Evolutionary conservation across 2,797 vertebrate species (phyloP).

Genomic region (Argyrosomus regius): DNA sequence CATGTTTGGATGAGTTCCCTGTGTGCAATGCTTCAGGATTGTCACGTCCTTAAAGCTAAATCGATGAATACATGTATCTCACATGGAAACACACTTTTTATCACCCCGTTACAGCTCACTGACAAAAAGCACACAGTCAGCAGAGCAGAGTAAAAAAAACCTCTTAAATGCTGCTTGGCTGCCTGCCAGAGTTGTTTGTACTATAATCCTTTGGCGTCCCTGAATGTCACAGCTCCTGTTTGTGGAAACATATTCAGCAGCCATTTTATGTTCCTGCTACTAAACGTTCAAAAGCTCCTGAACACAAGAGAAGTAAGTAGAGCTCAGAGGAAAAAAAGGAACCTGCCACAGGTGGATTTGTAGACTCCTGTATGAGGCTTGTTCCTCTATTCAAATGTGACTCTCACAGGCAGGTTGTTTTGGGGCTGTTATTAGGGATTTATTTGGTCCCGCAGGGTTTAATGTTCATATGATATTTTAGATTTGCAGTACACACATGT

Average conservation of each 20-base stretch:
- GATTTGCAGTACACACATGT: neutral
- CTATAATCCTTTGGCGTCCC: neutral
- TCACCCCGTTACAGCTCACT: neutral
- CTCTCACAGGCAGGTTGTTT: conserved; percentile 5
- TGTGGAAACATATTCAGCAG: neutral
- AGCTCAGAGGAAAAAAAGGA: neutral
- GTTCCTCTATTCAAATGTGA: neutral
- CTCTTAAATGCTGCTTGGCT: neutral
- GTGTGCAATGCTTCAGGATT: neutral
- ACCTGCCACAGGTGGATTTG: neutral
- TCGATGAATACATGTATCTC: neutral
- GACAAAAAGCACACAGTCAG: neutral
- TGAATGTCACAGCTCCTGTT: conserved; percentile 10
- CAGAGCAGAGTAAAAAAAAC: neutral
- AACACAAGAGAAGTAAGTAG: neutral
- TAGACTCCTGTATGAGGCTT: neutral
- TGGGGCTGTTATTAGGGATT: neutral
- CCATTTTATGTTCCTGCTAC: neutral
- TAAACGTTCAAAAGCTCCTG: neutral
- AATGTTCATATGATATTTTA: conserved; percentile 2
- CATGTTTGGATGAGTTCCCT: no score
- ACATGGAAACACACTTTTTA: neutral
- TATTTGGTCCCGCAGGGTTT: conserved; percentile 19
- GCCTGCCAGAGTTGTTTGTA: neutral
- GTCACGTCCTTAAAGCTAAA: neutral